Conservation (phyloP, 2,113 vertebrate genomes). For the Leptocoma aspasia region DNA sequence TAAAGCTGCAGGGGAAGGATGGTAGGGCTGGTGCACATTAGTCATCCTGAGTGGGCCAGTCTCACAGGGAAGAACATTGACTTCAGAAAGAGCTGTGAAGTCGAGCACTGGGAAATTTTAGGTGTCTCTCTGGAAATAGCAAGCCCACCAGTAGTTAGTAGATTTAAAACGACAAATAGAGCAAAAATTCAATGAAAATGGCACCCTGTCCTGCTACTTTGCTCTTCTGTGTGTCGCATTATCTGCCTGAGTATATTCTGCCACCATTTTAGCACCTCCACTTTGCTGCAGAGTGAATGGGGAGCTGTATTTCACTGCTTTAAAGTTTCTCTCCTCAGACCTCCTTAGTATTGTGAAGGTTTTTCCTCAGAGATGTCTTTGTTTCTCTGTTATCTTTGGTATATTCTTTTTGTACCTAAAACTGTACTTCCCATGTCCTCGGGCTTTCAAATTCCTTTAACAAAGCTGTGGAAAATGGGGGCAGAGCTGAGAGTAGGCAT, state of each 20-base stretch:
- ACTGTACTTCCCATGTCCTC: not conserved
- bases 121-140: not conserved
- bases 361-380: not conserved
- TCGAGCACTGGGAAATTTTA: not conserved
- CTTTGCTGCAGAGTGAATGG: not conserved
- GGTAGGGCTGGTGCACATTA: not conserved
- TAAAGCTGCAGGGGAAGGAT: not conserved
- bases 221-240: not conserved
- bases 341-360: not conserved
- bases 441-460: not conserved
- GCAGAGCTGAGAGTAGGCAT: not conserved
- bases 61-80: not conserved
- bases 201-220: not conserved
- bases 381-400: not conserved
- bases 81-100: slow-evolving; percentile 14
- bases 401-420: not conserved
- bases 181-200: not conserved
- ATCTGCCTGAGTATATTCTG: not conserved
- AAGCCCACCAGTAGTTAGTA: not conserved
- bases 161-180: not conserved
- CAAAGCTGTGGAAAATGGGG: not conserved
- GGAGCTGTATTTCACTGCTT: not conserved
- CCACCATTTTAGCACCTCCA: not conserved
- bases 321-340: not conserved
- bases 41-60: not conserved